Evolutionary conservation across 2,888 invertebrate species (phyloP), one percentile per base, ranked within the genome.

Genomic region (Lepidocyrtoides sp.): DNA sequence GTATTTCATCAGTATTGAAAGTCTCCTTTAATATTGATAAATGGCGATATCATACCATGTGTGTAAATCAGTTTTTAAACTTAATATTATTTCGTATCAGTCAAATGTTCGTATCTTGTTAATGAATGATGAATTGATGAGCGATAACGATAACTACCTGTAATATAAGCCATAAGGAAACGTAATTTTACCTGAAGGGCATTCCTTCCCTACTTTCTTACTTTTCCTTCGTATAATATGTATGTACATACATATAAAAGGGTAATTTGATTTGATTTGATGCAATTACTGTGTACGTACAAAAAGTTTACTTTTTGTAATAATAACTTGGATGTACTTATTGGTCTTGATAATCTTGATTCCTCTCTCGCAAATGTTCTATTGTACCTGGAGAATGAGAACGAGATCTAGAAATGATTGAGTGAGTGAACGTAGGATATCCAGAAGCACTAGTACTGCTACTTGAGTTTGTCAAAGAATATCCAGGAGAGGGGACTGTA

Each of bases 401-500:
- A 77, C 89, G 89, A 89, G 89, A 89, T 89, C 89, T 83, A 83
- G 66, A 66, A 66, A 89, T 89, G 36, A 77, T 77, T 89, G 89
- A 89, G 83, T 89, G 89, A 83, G 75, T 83, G 36, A 89, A 89
- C 51, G 89, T 23, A 32, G 89, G 77, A 29, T 84, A 89, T 10
- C 75, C 48, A 20, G 89, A 57, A 81, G 17, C 29, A 41, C n/a
- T n/a, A n/a, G 29, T 84, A 20, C 29, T n/a, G 60, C 26, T 79
- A 20, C 26, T 36, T 17, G 66, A 14, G 36, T 23, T 29, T 0
- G 72, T 2, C 3, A 36, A 48, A 7, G 82, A 84, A 77, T 84
- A 84, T 44, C 75, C 83, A 14, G 89, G 32, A 2, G 89, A 63
- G 20, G 72, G 66, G 5, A 82, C 72, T 54, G 48, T 26, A 63